These are phyloP conservation scores for Salvelinus fontinalis DNA, from an alignment of 2,113 vertebrate species.

Conservation along the genomic window DNA sequence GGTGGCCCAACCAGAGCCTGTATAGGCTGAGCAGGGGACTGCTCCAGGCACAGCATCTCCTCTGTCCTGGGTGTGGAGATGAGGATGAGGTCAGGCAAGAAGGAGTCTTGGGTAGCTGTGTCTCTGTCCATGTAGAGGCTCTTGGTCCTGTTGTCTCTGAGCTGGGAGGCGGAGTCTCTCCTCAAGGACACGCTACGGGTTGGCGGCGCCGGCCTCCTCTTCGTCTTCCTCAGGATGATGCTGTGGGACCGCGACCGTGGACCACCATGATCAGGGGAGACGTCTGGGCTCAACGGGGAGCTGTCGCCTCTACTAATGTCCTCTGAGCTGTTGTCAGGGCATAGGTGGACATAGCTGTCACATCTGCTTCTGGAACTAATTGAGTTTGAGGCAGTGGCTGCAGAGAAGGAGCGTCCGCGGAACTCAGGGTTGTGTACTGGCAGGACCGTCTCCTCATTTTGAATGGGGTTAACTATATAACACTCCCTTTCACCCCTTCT, in stretches of 20 bases:
- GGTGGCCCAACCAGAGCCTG: not conserved
- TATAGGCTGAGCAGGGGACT: constrained; percentile 4
- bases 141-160: constrained; percentile 76
- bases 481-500: not conserved
- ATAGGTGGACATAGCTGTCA: constrained; percentile 73
- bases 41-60: not conserved
- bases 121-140: constrained; percentile 64
- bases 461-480: not conserved
- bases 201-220: constrained; percentile 84
- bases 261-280: constrained; percentile 68
- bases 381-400: constrained; percentile 67
- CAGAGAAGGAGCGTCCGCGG: constrained; percentile 65
- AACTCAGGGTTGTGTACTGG: not conserved
- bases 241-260: constrained; percentile 72
- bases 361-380: constrained; percentile 50
- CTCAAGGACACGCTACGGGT: constrained; percentile 77
- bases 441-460: too few species aligned
- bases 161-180: constrained; percentile 60
- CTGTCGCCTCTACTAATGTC: constrained; percentile 70
- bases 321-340: constrained; percentile 79
- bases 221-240: constrained; percentile 84
- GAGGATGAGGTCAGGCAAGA: constrained; percentile 63
- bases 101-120: constrained; percentile 3
- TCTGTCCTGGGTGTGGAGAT: constrained; percentile 26
- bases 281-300: constrained; percentile 66